Percentiles rank a stretch among this genome's conserved stretches.
Conservation (phyloP, 1,140 invertebrate species). For the Drosophila azteca region DNA sequence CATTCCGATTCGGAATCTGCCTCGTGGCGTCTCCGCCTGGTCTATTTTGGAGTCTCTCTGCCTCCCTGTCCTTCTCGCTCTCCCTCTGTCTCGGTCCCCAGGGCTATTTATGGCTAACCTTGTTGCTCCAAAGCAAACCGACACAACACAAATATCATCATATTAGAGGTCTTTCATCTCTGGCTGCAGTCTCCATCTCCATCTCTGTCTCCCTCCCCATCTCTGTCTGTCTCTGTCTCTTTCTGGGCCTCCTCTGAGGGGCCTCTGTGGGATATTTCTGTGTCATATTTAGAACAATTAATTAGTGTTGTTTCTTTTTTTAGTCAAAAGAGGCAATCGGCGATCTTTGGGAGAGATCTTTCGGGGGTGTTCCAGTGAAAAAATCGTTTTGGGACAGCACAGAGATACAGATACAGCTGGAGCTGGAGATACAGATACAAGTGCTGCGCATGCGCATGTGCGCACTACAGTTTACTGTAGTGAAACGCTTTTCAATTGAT, state of each 20-base stretch:
- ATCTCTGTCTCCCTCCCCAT: neutral
- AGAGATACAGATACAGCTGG: constrained; percentile 15
- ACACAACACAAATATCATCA: constrained; percentile 11
- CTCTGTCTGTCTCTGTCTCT: no score
- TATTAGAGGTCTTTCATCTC: constrained; percentile 49
- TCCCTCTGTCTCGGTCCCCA: constrained; percentile 12
- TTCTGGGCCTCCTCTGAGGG: no score
- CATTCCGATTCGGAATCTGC: no score
- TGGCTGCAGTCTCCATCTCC: constrained; percentile 10
- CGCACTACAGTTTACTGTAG: constrained; percentile 11
- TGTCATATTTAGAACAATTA: constrained; percentile 68
- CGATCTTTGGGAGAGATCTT: constrained; percentile 3
- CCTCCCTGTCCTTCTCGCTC: no score
- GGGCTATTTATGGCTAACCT: constrained; percentile 60
- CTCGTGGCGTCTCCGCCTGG: no score
- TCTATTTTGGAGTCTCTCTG: constrained; percentile 31
- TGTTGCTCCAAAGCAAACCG: constrained; percentile 35
- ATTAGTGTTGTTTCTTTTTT: constrained; percentile 53
- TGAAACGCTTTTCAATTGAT: constrained; percentile 64
- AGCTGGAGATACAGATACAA: constrained; percentile 13
- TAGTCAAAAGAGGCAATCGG: constrained; percentile 2
- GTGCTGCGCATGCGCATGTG: constrained; percentile 43
- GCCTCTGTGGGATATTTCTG: constrained; percentile 30
- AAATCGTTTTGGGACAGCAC: constrained; percentile 22
- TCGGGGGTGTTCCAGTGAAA: neutral